Evolutionary conservation across 2,113 vertebrate species (phyloP).

Genomic region (Phalacrocorax brasilianus): DNA sequence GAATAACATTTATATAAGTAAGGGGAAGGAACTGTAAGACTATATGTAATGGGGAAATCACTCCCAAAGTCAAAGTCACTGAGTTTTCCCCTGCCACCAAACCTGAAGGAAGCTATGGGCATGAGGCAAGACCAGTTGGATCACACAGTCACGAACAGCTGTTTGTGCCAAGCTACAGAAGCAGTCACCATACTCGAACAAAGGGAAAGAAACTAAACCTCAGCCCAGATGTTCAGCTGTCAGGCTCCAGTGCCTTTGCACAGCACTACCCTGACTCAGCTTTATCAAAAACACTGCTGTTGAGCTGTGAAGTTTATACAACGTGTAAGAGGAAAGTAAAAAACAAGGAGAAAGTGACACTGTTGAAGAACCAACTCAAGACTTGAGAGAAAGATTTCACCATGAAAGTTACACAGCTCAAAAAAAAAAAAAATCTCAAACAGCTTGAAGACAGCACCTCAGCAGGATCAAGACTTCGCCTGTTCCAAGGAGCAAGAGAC

Average conservation of each 20-base stretch:
- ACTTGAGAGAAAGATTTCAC: neutral
- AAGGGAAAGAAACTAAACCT: neutral
- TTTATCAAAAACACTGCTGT: neutral
- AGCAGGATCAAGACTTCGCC: neutral
- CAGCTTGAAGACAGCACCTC: neutral
- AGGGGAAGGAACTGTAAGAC: neutral
- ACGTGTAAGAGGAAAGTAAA: neutral
- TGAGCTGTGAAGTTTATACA: neutral
- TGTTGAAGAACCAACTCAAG: neutral
- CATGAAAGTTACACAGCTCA: neutral
- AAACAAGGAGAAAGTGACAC: neutral
- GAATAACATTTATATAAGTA: neutral
- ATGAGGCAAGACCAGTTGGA: neutral
- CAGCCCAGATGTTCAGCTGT: neutral
- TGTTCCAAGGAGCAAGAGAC: neutral
- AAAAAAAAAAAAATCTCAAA: neutral
- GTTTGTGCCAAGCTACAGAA: neutral
- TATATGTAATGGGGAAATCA: neutral
- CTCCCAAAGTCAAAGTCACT: neutral
- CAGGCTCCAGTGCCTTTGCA: neutral
- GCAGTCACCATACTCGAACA: neutral
- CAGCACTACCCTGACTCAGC: neutral
- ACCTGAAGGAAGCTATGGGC: neutral
- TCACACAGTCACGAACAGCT: accelerated
- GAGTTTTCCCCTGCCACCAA: neutral